Evolutionary conservation across 2,113 vertebrate species (phyloP), one percentile per base, ranked within the genome.

Genomic region (Silurus meridionalis): DNA sequence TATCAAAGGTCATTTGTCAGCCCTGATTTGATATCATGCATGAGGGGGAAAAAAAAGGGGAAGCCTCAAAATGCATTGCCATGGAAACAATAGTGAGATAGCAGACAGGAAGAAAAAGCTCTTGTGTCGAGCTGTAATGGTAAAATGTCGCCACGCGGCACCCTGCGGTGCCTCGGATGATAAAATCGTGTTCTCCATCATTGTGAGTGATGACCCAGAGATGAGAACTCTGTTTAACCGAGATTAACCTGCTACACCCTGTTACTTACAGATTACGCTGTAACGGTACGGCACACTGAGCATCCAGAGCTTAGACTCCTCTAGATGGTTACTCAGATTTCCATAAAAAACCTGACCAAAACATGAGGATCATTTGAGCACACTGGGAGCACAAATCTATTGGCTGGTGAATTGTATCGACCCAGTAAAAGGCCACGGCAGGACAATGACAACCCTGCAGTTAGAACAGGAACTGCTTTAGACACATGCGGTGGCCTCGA

Each of bases 1-100:
- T 71, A 67, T 52, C 86, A 90, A 91, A 92, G 91, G 93, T 92
- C 85, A 57, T 87, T 85, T 37, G 19, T 88, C 85, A 28, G 77
- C 67, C 81, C 86, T 79, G 60, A 88, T 85, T 84, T 10, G 52
- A 83, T 87, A 71, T 82, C 53, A 83, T 77, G 37, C 37, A 37
- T 37, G 37, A 37, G 11, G 50, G 85, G 13, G 21, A 85, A 60
- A 63, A 8, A 61, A 37, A 37, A 37, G 37, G 37, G 48, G 8
- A 46, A 78, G 69, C 46, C 17, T 85, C 75, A 82, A 74, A 58
- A 67, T 9, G 19, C 52, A 75, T 91, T 86, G 21, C 87, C 88
- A 87, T 87, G 87, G 85, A 79, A 82, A 83, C 87, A 13, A 53
- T 64, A 69, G 50, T 79, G n/a, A 57, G 53, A 37, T 52, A 46